Base-by-base conservation (phyloP, 1,140 invertebrate genomes). In the Pissodes strobi region DNA sequence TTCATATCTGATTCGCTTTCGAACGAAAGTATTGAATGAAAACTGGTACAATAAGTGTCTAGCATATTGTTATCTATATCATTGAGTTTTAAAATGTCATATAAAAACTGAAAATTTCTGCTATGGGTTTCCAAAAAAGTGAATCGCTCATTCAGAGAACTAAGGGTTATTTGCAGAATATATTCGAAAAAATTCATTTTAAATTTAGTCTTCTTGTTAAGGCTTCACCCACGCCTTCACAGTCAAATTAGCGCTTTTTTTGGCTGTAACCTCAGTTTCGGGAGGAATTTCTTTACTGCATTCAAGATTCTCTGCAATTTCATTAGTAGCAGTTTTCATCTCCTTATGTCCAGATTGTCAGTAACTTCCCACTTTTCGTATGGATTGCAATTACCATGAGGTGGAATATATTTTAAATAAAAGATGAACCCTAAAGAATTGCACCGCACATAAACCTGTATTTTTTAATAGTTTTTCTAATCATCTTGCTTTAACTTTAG, bases 251-350 rank as follows among this genome's bases (percentile, higher is more conserved):
- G 2, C 3, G 37, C 4, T 8, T 39, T 15, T 39, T 39, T n/a
- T 39, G 4, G 4, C 37, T 39, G 10, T 39, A 39, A 39, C 37
- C n/a, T 39, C 37, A 39, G 37, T 39, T 39, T 39, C 37, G 9
- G 9, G 4, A 27, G 25, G 25, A 27, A 27, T 5, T 5, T 27
- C 25, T 27, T 3, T 27, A 27, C 4, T 39, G n/a, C n/a, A 39
- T 39, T n/a, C 37, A 39, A 39, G 37, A 39, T 39, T 39, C 37
- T 39, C 37, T 27, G 37, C 37, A 39, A 39, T 39, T 15, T 39
- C 37, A 39, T 8, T 39, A 8, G 4, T n/a, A 27, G 25, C 25
- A 27, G 9, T 27, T 27, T 9, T 27, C 25, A 27, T n/a, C n/a
- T n/a, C n/a, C n/a, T n/a, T n/a, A n/a, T n/a, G n/a, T n/a, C n/a